A percentile compares a stretch with the other conserved stretches of the same genome.
Conservation (phyloP, 2,797 vertebrate genomes). For the Lerista edwardsae region DNA sequence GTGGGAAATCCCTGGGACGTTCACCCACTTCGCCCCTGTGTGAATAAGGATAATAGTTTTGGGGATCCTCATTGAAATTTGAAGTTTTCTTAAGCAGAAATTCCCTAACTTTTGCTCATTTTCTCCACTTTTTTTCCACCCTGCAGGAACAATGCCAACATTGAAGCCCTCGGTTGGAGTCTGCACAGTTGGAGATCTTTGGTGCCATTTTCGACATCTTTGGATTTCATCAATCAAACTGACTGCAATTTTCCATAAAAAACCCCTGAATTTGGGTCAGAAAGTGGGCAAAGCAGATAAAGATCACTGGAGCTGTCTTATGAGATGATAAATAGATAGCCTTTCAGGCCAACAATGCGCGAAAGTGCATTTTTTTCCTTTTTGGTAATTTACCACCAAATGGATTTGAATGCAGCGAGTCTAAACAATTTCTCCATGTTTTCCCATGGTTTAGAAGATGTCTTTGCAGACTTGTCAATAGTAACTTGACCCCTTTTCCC, state of each 20-base stretch:
- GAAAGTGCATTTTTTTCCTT: constrained; percentile 74
- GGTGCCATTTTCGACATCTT: constrained; percentile 98
- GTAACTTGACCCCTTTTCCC: constrained; percentile 74
- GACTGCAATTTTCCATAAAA: constrained; percentile 99
- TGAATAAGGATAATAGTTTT: constrained; percentile 89
- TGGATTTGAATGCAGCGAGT: constrained; percentile 82
- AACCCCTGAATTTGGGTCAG: constrained; percentile 98
- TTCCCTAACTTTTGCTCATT: constrained; percentile 93
- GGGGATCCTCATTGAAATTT: constrained; percentile 89
- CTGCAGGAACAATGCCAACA: constrained; percentile 96
- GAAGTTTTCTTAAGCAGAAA: constrained; percentile 88
- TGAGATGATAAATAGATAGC: constrained; percentile 99
- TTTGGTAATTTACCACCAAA: constrained; percentile 81
- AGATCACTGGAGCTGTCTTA: constrained; percentile 97
- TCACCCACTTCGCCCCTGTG: constrained; percentile 83
- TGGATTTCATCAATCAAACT: constrained; percentile 99
- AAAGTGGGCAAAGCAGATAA: constrained; percentile 96
- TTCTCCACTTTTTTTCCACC: constrained; percentile 89
- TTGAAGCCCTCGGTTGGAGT: constrained; percentile 96
- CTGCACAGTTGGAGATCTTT: constrained; percentile 98
- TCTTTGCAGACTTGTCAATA: constrained; percentile 79
- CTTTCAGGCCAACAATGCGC: constrained; percentile 92
- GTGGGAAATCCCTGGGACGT: constrained; percentile 90
- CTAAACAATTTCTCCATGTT: constrained; percentile 81
- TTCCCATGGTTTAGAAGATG: constrained; percentile 80